A percentile compares a stretch with the other conserved stretches of the same genome.
Evolutionary conservation across 2,797 vertebrate species (phyloP).

Genomic region (Myotis planiceps): DNA sequence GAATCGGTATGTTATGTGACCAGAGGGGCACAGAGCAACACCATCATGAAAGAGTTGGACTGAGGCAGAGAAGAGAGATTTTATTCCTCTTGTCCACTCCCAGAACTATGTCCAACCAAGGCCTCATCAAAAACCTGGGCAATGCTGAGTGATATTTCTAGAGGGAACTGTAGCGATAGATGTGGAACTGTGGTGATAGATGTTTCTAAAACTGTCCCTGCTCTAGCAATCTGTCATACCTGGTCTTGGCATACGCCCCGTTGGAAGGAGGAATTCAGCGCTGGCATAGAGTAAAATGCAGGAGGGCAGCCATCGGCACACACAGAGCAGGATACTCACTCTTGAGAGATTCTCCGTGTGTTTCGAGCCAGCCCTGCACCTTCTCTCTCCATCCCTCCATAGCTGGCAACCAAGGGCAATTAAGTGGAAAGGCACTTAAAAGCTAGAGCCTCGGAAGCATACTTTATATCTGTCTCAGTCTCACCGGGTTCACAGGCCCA

Average conservation of each 20-base stretch:
- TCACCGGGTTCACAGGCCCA: conserved; percentile 49
- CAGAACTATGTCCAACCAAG: not conserved
- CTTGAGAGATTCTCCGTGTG: not conserved
- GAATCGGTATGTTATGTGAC: not conserved
- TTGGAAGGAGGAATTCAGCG: not conserved
- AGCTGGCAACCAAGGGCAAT: conserved; percentile 50
- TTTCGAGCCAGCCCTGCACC: not conserved
- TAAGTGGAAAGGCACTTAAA: conserved; percentile 58
- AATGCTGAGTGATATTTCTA: not conserved
- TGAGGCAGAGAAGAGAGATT: not conserved
- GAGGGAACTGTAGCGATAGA: not conserved
- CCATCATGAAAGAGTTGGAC: not conserved
- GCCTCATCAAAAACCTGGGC: not conserved
- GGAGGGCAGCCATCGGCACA: not conserved
- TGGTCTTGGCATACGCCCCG: not conserved
- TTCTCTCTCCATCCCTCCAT: not conserved
- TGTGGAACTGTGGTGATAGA: not conserved
- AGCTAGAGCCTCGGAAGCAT: conserved; percentile 48
- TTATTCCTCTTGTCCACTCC: not conserved
- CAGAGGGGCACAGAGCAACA: not conserved
- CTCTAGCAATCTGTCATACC: not conserved
- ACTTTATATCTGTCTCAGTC: conserved; percentile 57
- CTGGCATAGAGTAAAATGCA: not conserved
- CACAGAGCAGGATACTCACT: not conserved
- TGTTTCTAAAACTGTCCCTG: not conserved